Evolutionary conservation across 2,113 vertebrate genomes (phyloP).

Genomic region (Malaclemys terrapin): DNA sequence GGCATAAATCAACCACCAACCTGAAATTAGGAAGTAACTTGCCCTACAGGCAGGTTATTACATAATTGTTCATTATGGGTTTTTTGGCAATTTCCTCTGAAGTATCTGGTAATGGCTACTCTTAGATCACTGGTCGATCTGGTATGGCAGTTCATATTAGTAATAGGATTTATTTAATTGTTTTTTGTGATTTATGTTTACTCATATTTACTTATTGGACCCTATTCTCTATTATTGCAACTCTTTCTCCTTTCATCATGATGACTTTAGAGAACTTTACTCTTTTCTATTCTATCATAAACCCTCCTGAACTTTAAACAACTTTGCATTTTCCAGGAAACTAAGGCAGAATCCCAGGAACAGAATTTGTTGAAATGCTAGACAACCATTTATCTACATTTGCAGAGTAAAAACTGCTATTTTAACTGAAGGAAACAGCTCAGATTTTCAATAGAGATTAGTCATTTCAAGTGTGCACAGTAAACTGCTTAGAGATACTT

Average conservation of each 20-base stretch:
- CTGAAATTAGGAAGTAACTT: constrained; percentile 60
- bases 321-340: constrained; percentile 44
- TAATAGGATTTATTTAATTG: constrained; percentile 63
- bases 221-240: constrained; percentile 53
- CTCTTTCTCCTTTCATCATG: background rate
- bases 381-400: background rate
- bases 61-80: constrained; percentile 61
- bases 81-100: constrained; percentile 62
- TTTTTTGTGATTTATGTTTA: constrained; percentile 68
- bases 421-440: background rate
- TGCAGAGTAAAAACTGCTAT: background rate
- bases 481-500: constrained; percentile 17
- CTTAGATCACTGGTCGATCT: constrained; percentile 67
- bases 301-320: constrained; percentile 49
- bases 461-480: constrained; percentile 37
- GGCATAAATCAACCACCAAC: constrained; percentile 63
- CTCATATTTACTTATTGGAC: constrained; percentile 54
- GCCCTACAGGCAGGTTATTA: constrained; percentile 40
- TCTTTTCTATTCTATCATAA: constrained; percentile 26
- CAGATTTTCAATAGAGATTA: background rate
- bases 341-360: constrained; percentile 36
- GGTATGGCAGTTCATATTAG: constrained; percentile 64
- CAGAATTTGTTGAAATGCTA: constrained; percentile 37
- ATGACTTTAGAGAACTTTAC: constrained; percentile 26
- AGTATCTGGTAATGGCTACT: constrained; percentile 57